phyloP scores from a whole-genome alignment of 2,797 vertebrate genomes.

The Neopelma chrysocephalum region DNA sequence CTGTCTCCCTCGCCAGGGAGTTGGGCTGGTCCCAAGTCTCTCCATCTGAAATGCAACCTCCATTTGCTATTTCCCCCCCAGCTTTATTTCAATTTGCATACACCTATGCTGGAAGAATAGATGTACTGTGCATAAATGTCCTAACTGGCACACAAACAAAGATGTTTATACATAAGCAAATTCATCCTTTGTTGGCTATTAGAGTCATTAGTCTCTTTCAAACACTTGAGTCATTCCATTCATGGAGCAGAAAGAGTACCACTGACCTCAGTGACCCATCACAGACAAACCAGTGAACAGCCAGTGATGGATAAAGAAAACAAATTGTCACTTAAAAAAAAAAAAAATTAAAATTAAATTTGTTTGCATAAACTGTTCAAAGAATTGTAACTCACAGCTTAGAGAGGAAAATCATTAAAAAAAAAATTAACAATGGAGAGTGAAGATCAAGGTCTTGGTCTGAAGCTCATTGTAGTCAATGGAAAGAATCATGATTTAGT shows the following conservation, averaged over 20 bases:
- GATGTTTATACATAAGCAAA: constrained; percentile 64
- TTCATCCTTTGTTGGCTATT: constrained; percentile 53
- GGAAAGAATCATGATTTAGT: background rate
- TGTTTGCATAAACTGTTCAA: background rate
- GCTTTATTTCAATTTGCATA: constrained; percentile 47
- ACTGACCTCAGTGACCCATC: background rate
- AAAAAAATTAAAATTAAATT: background rate
- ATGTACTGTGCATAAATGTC: constrained; percentile 13
- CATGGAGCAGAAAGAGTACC: constrained; percentile 21
- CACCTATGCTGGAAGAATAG: constrained; percentile 47
- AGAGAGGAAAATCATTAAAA: background rate
- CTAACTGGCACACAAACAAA: constrained; percentile 50
- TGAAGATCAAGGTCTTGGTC: background rate
- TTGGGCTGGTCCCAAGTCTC: constrained; percentile 33
- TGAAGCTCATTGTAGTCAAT: background rate
- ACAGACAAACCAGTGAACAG: constrained; percentile 4
- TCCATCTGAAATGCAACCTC: background rate
- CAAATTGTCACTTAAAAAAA: background rate
- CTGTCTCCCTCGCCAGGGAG: background rate
- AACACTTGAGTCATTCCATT: constrained; percentile 37
- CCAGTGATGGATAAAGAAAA: background rate
- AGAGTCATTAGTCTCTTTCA: constrained; percentile 65
- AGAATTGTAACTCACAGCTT: background rate
- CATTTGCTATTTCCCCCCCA: constrained; percentile 1
- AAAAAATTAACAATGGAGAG: background rate